Conservation (phyloP, 2,888 invertebrate species). For the Sericinus montela region DNA sequence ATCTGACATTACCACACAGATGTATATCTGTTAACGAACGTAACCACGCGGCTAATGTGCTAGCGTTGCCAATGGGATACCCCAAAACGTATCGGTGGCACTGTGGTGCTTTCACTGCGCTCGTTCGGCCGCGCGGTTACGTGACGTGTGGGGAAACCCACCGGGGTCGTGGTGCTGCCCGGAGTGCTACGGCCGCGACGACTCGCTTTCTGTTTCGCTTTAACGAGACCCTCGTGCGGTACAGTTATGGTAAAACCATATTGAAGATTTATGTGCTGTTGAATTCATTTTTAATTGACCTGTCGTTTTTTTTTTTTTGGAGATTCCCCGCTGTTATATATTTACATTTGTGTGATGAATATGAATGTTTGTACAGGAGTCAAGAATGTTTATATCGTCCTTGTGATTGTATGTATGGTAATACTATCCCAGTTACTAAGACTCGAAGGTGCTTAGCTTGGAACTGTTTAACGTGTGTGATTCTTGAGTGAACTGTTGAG, state of each 20-base stretch:
- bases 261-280: not conserved
- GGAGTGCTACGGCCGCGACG: conserved; percentile 13
- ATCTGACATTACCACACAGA: not conserved
- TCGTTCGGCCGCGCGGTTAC: conserved; percentile 33
- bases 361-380: no score
- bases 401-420: no score
- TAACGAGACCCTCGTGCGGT: not conserved
- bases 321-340: no score
- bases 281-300: no score
- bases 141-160: conserved; percentile 56
- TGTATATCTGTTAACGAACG: no score
- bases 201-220: not conserved
- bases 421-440: no score
- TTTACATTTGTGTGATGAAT: no score
- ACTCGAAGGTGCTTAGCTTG: no score
- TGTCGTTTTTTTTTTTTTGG: no score
- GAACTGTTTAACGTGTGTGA: no score
- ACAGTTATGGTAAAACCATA: conserved; percentile 3
- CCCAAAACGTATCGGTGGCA: conserved; percentile 30
- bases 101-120: conserved; percentile 50
- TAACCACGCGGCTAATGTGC: conserved; percentile 24
- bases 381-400: no score
- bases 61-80: conserved; percentile 39
- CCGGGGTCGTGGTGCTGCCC: conserved; percentile 19
- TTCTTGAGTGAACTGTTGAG: no score